Evolutionary conservation across 2,113 vertebrate genomes (phyloP).

Genomic region (Columba janthina): DNA sequence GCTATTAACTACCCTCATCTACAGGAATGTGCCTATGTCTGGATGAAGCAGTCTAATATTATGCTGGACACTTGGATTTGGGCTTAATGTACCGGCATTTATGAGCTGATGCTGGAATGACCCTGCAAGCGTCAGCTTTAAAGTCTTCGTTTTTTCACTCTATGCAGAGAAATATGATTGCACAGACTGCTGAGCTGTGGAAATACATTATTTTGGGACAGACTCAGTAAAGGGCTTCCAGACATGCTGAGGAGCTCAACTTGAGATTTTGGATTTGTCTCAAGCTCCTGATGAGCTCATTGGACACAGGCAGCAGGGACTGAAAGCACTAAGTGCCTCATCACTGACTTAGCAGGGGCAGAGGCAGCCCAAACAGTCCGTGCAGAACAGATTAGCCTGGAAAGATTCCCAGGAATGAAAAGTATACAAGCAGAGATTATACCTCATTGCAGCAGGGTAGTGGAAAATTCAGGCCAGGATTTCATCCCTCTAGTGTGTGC

Average conservation of each 20-base stretch:
- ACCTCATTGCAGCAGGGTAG: background rate
- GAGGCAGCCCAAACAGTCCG: background rate
- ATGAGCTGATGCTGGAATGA: background rate
- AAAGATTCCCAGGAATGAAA: background rate
- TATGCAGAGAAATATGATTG: background rate
- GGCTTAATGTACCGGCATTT: background rate
- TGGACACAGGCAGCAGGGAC: background rate
- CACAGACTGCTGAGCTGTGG: background rate
- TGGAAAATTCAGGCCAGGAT: background rate
- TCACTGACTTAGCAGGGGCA: background rate
- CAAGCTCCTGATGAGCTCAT: constrained; percentile 19
- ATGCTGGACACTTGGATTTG: background rate
- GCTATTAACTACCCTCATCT: background rate
- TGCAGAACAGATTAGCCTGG: constrained; percentile 30
- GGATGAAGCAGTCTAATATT: background rate
- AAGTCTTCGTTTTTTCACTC: background rate
- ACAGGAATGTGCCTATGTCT: background rate
- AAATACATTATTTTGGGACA: background rate
- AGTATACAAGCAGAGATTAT: background rate
- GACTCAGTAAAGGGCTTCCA: background rate
- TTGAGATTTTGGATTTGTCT: constrained; percentile 25
- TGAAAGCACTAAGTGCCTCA: background rate
- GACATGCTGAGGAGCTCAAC: background rate
- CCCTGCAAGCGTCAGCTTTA: background rate
- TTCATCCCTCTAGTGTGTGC: background rate